A percentile compares a stretch with the other conserved stretches of the same genome.
Evolutionary conservation across 2,797 vertebrate genomes (phyloP).

Genomic region (Tenualosa ilisha): DNA sequence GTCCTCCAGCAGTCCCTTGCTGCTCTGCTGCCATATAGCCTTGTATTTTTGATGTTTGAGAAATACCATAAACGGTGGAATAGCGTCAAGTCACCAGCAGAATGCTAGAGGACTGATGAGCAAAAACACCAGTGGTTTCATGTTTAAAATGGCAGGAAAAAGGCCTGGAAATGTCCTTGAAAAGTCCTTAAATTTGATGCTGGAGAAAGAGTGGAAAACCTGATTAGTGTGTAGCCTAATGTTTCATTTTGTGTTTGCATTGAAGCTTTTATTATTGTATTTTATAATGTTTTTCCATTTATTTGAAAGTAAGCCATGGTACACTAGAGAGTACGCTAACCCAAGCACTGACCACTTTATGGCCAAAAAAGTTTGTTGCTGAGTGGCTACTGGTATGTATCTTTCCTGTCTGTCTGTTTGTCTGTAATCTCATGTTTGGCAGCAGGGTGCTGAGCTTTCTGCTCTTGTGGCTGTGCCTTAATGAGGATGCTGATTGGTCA

Average conservation of each 20-base stretch:
- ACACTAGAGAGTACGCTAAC: background rate
- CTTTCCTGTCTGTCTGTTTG: background rate
- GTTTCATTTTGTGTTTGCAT: background rate
- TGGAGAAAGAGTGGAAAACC: too few relatives aligned
- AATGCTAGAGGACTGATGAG: too few relatives aligned
- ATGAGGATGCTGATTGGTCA: conserved; percentile 20
- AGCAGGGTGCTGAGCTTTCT: background rate
- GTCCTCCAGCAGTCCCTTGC: too few relatives aligned
- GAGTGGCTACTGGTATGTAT: background rate
- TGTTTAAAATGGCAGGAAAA: too few relatives aligned
- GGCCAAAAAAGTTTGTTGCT: background rate
- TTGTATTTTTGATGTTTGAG: too few relatives aligned
- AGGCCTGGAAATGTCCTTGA: too few relatives aligned
- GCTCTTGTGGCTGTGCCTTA: background rate
- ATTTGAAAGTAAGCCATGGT: background rate
- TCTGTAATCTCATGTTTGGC: background rate
- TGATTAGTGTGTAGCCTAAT: too few relatives aligned
- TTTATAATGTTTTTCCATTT: background rate
- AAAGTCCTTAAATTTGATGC: too few relatives aligned
- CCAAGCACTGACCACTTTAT: conserved; percentile 1
- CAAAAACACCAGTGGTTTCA: too few relatives aligned
- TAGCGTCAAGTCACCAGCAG: too few relatives aligned
- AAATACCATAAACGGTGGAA: too few relatives aligned
- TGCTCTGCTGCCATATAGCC: too few relatives aligned
- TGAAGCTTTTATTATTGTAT: background rate